Base-by-base conservation (phyloP, 2,113 vertebrate genomes). In the Cercopithecus mona region DNA sequence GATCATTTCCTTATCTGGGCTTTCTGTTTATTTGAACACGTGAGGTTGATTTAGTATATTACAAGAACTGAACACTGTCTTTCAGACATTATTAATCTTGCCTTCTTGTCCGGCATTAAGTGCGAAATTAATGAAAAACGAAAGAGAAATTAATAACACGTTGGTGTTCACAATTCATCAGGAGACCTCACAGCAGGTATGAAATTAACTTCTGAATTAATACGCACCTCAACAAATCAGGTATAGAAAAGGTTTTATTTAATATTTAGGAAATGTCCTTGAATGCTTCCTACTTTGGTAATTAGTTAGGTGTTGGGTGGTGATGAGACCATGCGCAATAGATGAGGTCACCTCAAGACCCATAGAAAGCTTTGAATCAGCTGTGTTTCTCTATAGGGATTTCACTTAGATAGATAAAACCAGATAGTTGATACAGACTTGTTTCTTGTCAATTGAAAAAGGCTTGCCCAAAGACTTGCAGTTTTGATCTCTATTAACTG, bases 111-210 rank as follows among this genome's bases (percentile, higher is more conserved):
- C 82, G 93, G 93, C 73, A 2, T 32, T 98, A 88, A 93, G 97
- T 98, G 97, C 97, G 97, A 98, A 98, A 99, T 99, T 98, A 98
- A 98, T 98, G 97, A 98, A 88, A 96, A 98, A 98, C 97, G 64
- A 96, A 96, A 98, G 38, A 87, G 97, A 98, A 98, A 98, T 98
- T 98, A 98, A 97, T 98, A 98, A 93, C 96, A 73, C 5, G 14
- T 96, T 82, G 95, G 90, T 97, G 97, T 97, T 98, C 98, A 98
- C 81, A 96, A 98, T 98, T 97, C 95, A 98, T 98, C 97, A 96
- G 5, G 38, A 96, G 94, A 97, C 97, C 85, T 2, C 97, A 85
- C 96, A 98, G 97, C 96, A 98, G 97, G 98, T 97, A 97, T 97
- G 97, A 98, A 98, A 99, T 98, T 97, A 98, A 95, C 88, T 98